These are phyloP conservation scores for Trinorchestia longiramus DNA, from an alignment of 1,140 invertebrate genomes.

Conservation along the genomic window DNA sequence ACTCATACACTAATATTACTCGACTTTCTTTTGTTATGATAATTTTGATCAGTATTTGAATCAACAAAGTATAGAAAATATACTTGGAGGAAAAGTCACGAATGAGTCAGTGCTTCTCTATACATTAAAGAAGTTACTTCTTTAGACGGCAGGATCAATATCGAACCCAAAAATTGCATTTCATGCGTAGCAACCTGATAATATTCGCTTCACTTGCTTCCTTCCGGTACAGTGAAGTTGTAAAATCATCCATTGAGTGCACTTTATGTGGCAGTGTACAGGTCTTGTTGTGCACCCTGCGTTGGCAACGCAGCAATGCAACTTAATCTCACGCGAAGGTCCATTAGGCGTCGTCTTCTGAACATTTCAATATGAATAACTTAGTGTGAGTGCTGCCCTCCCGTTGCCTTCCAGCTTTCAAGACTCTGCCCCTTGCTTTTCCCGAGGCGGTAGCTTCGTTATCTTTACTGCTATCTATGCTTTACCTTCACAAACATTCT, in stretches of 20 bases:
- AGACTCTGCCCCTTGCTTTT: background rate
- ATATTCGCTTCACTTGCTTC: background rate
- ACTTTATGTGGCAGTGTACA: background rate
- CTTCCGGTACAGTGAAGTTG: background rate
- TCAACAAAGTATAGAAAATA: too few species aligned
- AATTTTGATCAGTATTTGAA: too few species aligned
- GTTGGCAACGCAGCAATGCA: background rate
- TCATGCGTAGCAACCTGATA: too few species aligned
- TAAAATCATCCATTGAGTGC: background rate
- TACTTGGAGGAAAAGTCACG: too few species aligned
- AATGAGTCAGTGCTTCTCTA: too few species aligned
- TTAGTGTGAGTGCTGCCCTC: background rate
- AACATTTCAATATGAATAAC: conserved; percentile 18
- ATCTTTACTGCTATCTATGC: background rate
- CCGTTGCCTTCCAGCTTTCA: background rate
- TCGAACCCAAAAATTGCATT: too few species aligned
- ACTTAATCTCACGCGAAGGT: conserved; percentile 3
- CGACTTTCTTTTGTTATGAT: too few species aligned
- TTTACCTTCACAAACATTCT: background rate
- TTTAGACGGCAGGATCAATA: too few species aligned
- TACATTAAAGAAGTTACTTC: too few species aligned
- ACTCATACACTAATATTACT: too few species aligned
- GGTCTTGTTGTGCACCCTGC: background rate
- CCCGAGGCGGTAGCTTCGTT: background rate
- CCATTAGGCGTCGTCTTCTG: conserved; percentile 40